Evolutionary conservation across 1,140 invertebrate species (phyloP).

Genomic region (Charaxes varanes): DNA sequence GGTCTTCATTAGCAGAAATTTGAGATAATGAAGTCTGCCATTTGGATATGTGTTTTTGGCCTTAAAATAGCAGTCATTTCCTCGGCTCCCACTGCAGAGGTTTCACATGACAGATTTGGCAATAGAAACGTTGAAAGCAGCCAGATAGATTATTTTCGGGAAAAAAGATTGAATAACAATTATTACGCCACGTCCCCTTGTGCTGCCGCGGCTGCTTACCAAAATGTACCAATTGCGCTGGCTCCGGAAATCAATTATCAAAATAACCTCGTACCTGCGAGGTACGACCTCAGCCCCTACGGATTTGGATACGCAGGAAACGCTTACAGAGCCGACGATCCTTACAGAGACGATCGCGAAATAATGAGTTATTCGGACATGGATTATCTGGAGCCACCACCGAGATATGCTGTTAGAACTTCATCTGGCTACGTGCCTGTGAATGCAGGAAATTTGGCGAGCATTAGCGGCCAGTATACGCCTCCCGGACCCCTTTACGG

Average conservation of each 20-base stretch:
- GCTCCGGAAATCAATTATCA: constrained; percentile 5
- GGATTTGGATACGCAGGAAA: constrained; percentile 18
- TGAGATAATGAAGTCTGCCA: constrained; percentile 37
- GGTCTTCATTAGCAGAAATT: constrained; percentile 21
- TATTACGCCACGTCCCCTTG: constrained; percentile 17
- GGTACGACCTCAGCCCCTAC: constrained; percentile 9
- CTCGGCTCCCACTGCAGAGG: constrained; percentile 23
- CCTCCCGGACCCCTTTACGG: constrained; percentile 27
- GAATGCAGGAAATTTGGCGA: constrained; percentile 4
- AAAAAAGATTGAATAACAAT: constrained; percentile 12
- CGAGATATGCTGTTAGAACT: constrained; percentile 26
- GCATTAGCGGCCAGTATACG: constrained; percentile 9
- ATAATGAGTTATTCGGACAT: constrained; percentile 40
- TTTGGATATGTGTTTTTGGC: constrained; percentile 25
- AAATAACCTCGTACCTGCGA: constrained; percentile 5
- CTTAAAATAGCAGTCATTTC: constrained; percentile 14
- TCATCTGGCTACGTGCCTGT: constrained; percentile 2
- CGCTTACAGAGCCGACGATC: constrained; percentile 33
- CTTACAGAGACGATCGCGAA: constrained; percentile 26
- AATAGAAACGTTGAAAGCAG: constrained; percentile 1
- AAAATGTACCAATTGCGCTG: constrained; percentile 3
- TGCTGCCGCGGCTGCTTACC: constrained; percentile 18
- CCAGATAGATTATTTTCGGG: constrained; percentile 14
- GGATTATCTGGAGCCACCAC: constrained; percentile 30
- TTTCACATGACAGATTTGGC: not conserved